phyloP scores from a whole-genome alignment of 2,797 vertebrate genomes.

The Anguilla megastoma region DNA sequence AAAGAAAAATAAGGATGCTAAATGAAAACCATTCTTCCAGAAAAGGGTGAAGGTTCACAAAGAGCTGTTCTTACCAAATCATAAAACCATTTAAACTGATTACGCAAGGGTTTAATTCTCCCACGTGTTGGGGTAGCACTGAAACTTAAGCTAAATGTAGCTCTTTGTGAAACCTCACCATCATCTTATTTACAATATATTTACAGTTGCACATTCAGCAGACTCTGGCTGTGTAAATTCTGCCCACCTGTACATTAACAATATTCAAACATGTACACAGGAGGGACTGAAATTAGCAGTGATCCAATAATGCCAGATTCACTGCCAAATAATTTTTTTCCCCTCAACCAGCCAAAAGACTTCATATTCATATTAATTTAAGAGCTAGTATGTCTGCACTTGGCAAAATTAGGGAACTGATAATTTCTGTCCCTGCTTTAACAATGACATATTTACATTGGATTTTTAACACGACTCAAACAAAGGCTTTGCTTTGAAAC shows the following conservation, averaged over 20 bases:
- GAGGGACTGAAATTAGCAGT: conserved; percentile 43
- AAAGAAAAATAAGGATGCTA: conserved; percentile 99
- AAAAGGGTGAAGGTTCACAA: conserved; percentile 90
- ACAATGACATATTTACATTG: conserved; percentile 39
- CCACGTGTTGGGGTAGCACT: not conserved
- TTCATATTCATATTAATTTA: conserved; percentile 2
- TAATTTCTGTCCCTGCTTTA: conserved; percentile 38
- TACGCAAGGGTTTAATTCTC: not conserved
- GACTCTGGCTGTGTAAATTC: conserved; percentile 28
- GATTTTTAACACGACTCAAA: conserved; percentile 42
- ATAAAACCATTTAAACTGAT: conserved; percentile 38
- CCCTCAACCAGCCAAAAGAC: not conserved
- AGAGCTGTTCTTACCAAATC: conserved; percentile 68
- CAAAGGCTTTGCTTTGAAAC: conserved; percentile 35
- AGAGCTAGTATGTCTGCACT: not conserved
- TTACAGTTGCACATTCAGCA: conserved; percentile 47
- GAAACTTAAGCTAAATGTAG: not conserved
- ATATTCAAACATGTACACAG: conserved; percentile 28
- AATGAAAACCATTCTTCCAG: conserved; percentile 85
- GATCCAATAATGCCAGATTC: conserved; percentile 41
- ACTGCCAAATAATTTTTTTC: conserved; percentile 24
- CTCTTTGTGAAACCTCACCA: conserved; percentile 96
- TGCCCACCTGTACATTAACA: conserved; percentile 41
- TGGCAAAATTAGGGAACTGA: conserved; percentile 30
- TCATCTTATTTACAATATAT: conserved; percentile 74